These are phyloP conservation scores for Australoheros facetus DNA, from an alignment of 2,797 vertebrate species.

Conservation along the genomic window DNA sequence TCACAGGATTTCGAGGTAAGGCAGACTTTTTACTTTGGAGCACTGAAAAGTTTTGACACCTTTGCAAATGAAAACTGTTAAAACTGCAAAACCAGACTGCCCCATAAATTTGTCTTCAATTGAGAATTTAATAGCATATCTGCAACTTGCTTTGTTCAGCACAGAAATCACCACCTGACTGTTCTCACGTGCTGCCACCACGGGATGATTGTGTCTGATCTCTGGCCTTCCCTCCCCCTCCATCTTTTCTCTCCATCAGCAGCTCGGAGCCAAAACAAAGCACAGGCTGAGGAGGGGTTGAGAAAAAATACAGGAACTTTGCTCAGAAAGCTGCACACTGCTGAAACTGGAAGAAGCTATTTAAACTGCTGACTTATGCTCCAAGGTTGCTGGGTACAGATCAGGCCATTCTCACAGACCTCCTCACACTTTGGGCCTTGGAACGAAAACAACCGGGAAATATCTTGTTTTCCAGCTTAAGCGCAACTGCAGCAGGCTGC, in stretches of 20 bases:
- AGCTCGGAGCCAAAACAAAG: conserved; percentile 68
- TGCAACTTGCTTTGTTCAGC: conserved; percentile 38
- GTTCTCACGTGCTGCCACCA: conserved; percentile 66
- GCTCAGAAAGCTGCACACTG: conserved; percentile 45
- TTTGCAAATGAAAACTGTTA: background rate
- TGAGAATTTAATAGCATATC: conserved; percentile 24
- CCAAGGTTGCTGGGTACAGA: conserved; percentile 44
- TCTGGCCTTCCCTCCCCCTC: conserved; percentile 44
- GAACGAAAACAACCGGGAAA: conserved; percentile 18
- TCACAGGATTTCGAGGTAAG: conserved; percentile 4
- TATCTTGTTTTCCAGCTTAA: conserved; percentile 28
- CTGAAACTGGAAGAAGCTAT: conserved; percentile 57
- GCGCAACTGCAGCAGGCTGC: conserved; percentile 14
- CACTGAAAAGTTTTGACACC: background rate
- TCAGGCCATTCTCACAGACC: conserved; percentile 44
- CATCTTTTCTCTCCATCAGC: conserved; percentile 40
- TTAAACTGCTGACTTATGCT: conserved; percentile 65
- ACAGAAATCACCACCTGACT: conserved; percentile 69
- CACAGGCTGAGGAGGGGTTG: conserved; percentile 5
- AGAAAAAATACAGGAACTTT: conserved; percentile 34
- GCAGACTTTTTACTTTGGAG: background rate
- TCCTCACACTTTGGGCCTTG: conserved; percentile 20
- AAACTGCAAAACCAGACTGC: conserved; percentile 5
- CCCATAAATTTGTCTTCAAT: background rate
- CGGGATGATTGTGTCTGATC: conserved; percentile 70